Evolutionary conservation across 2,797 vertebrate species (phyloP).

Genomic region (Mastacembelus armatus): DNA sequence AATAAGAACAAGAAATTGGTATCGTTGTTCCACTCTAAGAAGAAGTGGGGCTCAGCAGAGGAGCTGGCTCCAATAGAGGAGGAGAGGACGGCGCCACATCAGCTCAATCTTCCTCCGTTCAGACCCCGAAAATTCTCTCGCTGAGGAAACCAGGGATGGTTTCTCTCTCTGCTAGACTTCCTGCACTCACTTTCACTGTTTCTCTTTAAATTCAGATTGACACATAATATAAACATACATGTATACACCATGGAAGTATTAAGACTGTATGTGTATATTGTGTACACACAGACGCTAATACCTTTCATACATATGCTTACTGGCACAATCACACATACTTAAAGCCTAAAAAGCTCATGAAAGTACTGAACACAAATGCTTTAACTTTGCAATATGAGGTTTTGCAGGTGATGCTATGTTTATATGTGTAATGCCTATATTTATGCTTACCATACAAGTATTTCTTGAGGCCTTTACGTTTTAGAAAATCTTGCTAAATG

Average conservation of each 20-base stretch:
- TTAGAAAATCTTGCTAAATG: constrained; percentile 15
- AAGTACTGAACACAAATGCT: too few relatives aligned
- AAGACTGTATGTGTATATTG: constrained; percentile 6
- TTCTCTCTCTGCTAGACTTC: not conserved
- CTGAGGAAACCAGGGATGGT: constrained; percentile 31
- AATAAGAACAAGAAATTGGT: constrained; percentile 82
- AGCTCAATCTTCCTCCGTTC: constrained; percentile 64
- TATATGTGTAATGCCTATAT: too few relatives aligned
- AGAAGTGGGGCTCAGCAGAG: constrained; percentile 81
- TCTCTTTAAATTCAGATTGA: not conserved
- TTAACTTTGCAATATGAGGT: not conserved
- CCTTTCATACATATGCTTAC: too few relatives aligned
- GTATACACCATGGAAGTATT: not conserved
- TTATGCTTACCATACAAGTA: constrained; percentile 8
- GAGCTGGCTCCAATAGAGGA: constrained; percentile 76
- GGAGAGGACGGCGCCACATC: constrained; percentile 59
- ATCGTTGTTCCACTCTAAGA: constrained; percentile 82
- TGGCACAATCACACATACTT: not conserved
- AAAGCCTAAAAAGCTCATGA: constrained; percentile 11
- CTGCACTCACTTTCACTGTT: not conserved
- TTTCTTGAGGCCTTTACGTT: constrained; percentile 24
- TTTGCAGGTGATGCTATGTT: constrained; percentile 2
- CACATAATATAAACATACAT: not conserved
- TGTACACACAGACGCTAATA: too few relatives aligned
- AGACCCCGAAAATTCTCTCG: constrained; percentile 77